phyloP scores from a whole-genome alignment of 2,888 invertebrate species.

The Notocelia uddmanniana region DNA sequence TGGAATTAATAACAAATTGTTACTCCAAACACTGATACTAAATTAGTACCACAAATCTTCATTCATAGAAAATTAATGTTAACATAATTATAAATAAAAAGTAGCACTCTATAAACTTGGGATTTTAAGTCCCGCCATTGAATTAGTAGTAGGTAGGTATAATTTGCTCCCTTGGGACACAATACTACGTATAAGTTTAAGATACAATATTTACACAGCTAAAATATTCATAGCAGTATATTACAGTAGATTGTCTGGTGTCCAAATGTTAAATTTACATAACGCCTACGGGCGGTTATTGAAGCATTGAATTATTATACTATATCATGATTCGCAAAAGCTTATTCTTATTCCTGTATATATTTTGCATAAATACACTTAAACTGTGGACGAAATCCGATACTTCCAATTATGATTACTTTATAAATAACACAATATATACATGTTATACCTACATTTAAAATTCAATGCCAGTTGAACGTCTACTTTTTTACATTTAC shows the following conservation, averaged over 20 bases:
- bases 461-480: conserved; percentile 45
- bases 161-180: conserved; percentile 23
- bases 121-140: background rate
- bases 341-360: conserved; percentile 34
- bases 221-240: conserved; percentile 10
- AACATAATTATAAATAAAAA: background rate
- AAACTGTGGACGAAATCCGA: conserved; percentile 79
- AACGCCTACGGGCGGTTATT: conserved; percentile 27
- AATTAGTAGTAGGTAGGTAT: too few species aligned
- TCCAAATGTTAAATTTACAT: conserved; percentile 29
- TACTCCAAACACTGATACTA: background rate
- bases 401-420: conserved; percentile 58
- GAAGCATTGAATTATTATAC: conserved; percentile 16
- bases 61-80: too few species aligned
- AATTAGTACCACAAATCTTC: too few species aligned
- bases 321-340: conserved; percentile 8
- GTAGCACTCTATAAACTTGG: background rate
- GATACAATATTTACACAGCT: background rate
- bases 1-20: background rate
- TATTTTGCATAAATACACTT: conserved; percentile 47
- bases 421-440: conserved; percentile 1
- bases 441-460: conserved; percentile 50
- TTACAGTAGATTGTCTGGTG: conserved; percentile 36
- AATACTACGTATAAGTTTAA: background rate
- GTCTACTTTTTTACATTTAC: conserved; percentile 13